phyloP scores from a whole-genome alignment of 2,797 vertebrate species.

The Tangara arthus region DNA sequence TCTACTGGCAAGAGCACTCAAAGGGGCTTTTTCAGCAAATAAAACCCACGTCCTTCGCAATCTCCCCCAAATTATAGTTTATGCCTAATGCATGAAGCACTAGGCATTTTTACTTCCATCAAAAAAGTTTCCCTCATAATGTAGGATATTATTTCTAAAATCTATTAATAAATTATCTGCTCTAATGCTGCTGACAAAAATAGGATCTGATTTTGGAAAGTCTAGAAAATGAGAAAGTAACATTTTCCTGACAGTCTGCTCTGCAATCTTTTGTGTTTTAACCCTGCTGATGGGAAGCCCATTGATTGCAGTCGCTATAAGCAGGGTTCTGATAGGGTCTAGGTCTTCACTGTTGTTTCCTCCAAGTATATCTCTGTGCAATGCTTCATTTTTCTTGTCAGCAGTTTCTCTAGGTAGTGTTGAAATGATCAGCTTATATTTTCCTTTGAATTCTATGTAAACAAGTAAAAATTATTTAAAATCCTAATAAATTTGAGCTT shows the following conservation, averaged over 20 bases:
- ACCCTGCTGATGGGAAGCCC: not conserved
- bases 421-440: not conserved
- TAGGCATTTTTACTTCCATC: not conserved
- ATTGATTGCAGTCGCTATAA: not conserved
- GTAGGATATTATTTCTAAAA: not conserved
- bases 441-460: not conserved
- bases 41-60: not conserved
- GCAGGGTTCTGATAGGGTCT: not conserved
- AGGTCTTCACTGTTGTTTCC: not conserved
- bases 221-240: not conserved
- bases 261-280: not conserved
- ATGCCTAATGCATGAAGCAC: not conserved
- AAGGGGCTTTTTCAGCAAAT: not conserved
- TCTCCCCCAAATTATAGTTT: not conserved
- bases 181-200: not conserved
- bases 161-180: not conserved
- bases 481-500: not conserved
- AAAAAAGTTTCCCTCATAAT: not conserved
- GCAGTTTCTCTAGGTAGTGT: not conserved
- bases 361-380: not conserved
- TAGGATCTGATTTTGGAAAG: not conserved
- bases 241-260: not conserved
- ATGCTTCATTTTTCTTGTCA: not conserved
- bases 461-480: not conserved
- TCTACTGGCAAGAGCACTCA: not conserved